Conservation (phyloP, 2,888 invertebrate species). For the Cryptosula pallasiana region DNA sequence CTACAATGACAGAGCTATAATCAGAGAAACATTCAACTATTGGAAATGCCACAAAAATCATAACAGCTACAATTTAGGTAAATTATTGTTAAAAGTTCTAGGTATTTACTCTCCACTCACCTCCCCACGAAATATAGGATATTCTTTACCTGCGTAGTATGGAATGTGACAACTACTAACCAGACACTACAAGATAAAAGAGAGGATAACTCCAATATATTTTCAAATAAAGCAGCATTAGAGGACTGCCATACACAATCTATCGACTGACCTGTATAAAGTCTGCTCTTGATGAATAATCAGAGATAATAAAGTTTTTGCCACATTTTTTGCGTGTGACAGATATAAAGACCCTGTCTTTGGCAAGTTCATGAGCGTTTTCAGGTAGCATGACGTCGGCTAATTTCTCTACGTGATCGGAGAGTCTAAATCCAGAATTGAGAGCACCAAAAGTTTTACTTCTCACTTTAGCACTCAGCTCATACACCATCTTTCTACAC, state of each 20-base stretch:
- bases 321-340: slow-evolving; percentile 85
- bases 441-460: slow-evolving; percentile 81
- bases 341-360: slow-evolving; percentile 84
- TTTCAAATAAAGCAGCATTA: too few relatives aligned
- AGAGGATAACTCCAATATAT: too few relatives aligned
- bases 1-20: slow-evolving; percentile 31
- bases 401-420: slow-evolving; percentile 77
- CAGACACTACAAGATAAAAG: slow-evolving; percentile 41
- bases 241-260: too few relatives aligned
- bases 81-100: too few relatives aligned
- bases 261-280: slow-evolving; percentile 75
- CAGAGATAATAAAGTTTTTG: slow-evolving; percentile 86
- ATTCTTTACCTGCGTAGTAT: slow-evolving; percentile 64
- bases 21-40: too few relatives aligned
- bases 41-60: too few relatives aligned
- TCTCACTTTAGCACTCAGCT: slow-evolving; percentile 81
- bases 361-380: slow-evolving; percentile 81
- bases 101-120: too few relatives aligned
- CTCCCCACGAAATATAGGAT: slow-evolving; percentile 37
- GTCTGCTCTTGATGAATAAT: slow-evolving; percentile 86
- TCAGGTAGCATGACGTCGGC: slow-evolving; percentile 62
- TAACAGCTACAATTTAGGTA: too few relatives aligned
- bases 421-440: slow-evolving; percentile 89
- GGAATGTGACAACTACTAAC: slow-evolving; percentile 47
- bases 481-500: slow-evolving; percentile 80